Base-by-base conservation (phyloP, 1,140 invertebrate species). In the Acromyrmex charruanus region DNA sequence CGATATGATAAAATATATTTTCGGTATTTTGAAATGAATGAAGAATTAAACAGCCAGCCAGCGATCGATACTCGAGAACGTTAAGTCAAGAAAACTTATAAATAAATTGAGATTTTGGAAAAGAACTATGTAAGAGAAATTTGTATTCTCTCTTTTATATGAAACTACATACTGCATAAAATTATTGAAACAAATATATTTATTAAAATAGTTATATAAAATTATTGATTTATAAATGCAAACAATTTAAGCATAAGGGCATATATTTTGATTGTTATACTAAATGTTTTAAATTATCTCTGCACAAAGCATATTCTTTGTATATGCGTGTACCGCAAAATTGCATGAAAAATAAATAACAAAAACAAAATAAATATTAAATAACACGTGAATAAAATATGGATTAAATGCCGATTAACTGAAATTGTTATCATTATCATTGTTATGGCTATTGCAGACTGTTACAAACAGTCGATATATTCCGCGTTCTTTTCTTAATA, bases 41-140 rank as follows among this genome's bases (percentile, higher is more conserved):
- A 75, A 84, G 28, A 84, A 84, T 84, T 74, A 31, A 84, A 51
- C 55, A 74, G 68, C 4, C n/a, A 51, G 69, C 6, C 39, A 25
- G n/a, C 35, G 55, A 75, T 84, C 80, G 39, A 84, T 84, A 75
- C 25, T 2, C 25, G 39, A 25, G 77, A 80, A 49, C 5, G 31
- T 80, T 68, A 68, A 18, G 16, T 3, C 25, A 12, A 25, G 7
- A 61, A 21, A 51, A 51, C 0, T 74, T 21, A 35, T 51, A 18
- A 82, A 82, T 82, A 82, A 82, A 16, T 3, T 7, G 39, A 21
- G 18, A 82, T 61, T 39, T 82, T 14, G n/a, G 1, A 14, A 25
- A 49, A 74, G 28, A 59, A 12, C 39, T 44, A 21, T 7, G n/a
- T 9, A 5, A 16, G 77, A 58, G 14, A 18, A 14, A 31, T 25